Evolutionary conservation across 2,797 vertebrate genomes (phyloP).

Genomic region (Micromesistius poutassou): DNA sequence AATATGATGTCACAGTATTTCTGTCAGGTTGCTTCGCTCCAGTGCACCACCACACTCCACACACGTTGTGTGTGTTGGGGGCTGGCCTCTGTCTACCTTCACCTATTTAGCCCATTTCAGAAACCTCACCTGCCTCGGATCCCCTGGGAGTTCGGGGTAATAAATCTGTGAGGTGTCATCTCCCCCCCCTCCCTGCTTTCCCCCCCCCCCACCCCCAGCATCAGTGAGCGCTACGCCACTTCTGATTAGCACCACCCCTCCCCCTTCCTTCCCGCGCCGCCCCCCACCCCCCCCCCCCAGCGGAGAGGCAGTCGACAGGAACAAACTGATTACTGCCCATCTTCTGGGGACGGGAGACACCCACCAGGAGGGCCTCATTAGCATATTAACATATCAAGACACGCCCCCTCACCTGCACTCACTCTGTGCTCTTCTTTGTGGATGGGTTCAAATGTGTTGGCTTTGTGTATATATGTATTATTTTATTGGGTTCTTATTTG

Average conservation of each 20-base stretch:
- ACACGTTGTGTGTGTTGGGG: slow-evolving; percentile 42
- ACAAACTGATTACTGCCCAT: slow-evolving; percentile 79
- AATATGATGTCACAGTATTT: too few relatives aligned
- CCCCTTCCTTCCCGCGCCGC: slow-evolving; percentile 49
- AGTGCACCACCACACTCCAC: slow-evolving; percentile 34
- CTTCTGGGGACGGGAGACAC: slow-evolving; percentile 73
- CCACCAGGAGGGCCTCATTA: slow-evolving; percentile 78
- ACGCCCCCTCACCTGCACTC: slow-evolving; percentile 64
- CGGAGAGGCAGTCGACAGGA: slow-evolving; percentile 75
- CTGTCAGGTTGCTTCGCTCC: too few relatives aligned
- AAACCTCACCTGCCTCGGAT: slow-evolving; percentile 36
- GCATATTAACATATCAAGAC: slow-evolving; percentile 65
- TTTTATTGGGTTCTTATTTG: slow-evolving; percentile 39
- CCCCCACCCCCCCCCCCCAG: slow-evolving; percentile 60
- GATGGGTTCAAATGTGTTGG: too few relatives aligned
- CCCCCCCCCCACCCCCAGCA: slow-evolving; percentile 51
- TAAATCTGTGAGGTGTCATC: slow-evolving; percentile 78
- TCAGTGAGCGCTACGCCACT: slow-evolving; percentile 64
- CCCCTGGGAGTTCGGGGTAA: slow-evolving; percentile 62
- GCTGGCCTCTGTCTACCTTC: slow-evolving; percentile 19
- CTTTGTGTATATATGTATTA: slow-evolving; percentile 8
- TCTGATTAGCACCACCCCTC: slow-evolving; percentile 71
- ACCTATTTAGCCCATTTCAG: slow-evolving; percentile 63
- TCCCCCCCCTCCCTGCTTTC: slow-evolving; percentile 44
- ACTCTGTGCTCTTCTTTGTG: slow-evolving; percentile 44